phyloP scores from a whole-genome alignment of 2,797 vertebrate genomes.

The Pseudochromis fuscus region DNA sequence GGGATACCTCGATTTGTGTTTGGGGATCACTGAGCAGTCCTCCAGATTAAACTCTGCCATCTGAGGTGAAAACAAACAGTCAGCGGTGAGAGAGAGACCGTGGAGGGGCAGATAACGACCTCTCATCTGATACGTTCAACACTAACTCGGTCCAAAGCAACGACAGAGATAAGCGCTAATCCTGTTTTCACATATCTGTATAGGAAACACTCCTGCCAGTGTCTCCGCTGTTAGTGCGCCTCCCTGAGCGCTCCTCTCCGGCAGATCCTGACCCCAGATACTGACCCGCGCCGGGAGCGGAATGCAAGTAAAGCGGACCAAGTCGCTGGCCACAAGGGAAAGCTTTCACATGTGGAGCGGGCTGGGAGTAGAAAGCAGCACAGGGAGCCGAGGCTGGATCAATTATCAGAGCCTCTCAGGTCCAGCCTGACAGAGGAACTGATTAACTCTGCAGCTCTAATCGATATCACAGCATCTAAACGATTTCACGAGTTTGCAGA shows the following conservation, averaged over 20 bases:
- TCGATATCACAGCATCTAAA: constrained; percentile 9
- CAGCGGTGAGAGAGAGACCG: constrained; percentile 23
- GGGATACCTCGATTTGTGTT: background rate
- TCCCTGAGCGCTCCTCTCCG: constrained; percentile 32
- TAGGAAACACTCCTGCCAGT: constrained; percentile 32
- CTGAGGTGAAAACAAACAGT: constrained; percentile 36
- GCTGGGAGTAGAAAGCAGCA: background rate
- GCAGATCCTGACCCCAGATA: constrained; percentile 58
- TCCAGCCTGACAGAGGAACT: background rate
- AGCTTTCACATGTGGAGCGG: constrained; percentile 25
- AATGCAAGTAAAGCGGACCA: constrained; percentile 38
- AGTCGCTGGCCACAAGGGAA: constrained; percentile 20
- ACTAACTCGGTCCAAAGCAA: constrained; percentile 33
- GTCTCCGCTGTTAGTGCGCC: constrained; percentile 24
- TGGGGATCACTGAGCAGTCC: constrained; percentile 17
- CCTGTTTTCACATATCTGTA: constrained; percentile 41
- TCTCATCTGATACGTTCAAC: constrained; percentile 55
- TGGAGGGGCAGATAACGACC: constrained; percentile 32
- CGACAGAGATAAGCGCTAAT: constrained; percentile 47
- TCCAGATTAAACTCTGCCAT: constrained; percentile 17
- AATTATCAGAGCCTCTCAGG: constrained; percentile 11
- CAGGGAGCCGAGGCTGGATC: constrained; percentile 17
- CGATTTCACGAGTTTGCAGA: background rate
- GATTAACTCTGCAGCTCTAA: background rate
- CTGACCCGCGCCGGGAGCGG: constrained; percentile 48